Conservation (phyloP, 2,888 invertebrate species). For the Frankliniella intonsa region DNA sequence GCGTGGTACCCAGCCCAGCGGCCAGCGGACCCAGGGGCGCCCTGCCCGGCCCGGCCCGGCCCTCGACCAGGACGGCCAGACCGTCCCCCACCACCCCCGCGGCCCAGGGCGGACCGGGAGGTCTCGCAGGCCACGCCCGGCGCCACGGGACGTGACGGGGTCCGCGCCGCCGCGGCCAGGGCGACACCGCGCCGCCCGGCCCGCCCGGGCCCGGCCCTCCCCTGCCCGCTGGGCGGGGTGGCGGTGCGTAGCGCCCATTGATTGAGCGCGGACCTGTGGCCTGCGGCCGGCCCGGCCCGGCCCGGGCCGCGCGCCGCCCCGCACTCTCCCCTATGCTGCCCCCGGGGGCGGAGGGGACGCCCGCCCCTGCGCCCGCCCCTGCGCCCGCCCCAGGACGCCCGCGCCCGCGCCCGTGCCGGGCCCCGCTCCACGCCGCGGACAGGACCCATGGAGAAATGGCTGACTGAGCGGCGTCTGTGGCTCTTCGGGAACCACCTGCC, state of each 20-base stretch:
- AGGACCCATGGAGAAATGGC: slow-evolving; percentile 79
- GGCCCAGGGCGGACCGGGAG: too few species aligned
- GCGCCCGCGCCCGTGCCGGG: not conserved
- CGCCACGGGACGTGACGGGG: not conserved
- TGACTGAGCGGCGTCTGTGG: slow-evolving; percentile 86
- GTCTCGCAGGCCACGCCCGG: too few species aligned
- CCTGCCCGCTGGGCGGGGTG: not conserved
- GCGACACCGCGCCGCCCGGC: not conserved
- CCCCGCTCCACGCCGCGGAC: not conserved
- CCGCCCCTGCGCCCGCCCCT: not conserved
- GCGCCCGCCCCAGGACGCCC: not conserved
- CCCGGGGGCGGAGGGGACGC: not conserved
- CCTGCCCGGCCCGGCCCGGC: too few species aligned
- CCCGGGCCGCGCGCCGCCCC: not conserved
- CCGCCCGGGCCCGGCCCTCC: not conserved
- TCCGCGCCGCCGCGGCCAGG: not conserved
- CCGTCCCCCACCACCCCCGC: too few species aligned
- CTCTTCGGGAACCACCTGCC: slow-evolving; percentile 86
- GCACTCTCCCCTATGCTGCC: not conserved
- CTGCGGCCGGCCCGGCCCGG: not conserved
- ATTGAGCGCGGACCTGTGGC: not conserved
- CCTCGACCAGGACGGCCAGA: too few species aligned
- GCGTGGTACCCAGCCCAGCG: too few species aligned
- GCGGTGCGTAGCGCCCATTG: not conserved
- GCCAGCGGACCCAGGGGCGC: too few species aligned